These are phyloP conservation scores for Ophthalmolycus amberensis DNA, from an alignment of 2,113 vertebrate species.

Conservation along the genomic window DNA sequence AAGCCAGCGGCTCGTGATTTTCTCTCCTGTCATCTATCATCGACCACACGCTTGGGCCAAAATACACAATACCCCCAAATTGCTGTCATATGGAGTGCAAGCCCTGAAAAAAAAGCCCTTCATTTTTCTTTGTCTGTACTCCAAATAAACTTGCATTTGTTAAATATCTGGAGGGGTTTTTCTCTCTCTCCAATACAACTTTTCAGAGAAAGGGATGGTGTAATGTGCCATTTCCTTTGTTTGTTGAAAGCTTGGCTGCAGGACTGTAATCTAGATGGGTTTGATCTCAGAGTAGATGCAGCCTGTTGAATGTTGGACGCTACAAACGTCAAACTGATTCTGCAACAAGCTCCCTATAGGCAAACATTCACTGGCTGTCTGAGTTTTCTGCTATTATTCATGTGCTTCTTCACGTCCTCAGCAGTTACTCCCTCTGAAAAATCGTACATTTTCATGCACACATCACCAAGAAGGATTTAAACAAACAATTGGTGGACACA, in stretches of 20 bases:
- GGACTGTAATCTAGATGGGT: slow-evolving; percentile 66
- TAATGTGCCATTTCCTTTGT: slow-evolving; percentile 86
- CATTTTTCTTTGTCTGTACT: slow-evolving; percentile 85
- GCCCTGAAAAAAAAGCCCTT: slow-evolving; percentile 84
- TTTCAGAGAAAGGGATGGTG: slow-evolving; percentile 80
- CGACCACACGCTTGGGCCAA: slow-evolving; percentile 87
- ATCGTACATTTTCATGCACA: neutral
- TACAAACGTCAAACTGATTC: slow-evolving; percentile 39
- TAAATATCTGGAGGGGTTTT: slow-evolving; percentile 87
- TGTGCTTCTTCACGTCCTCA: slow-evolving; percentile 10
- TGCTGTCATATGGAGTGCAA: slow-evolving; percentile 93
- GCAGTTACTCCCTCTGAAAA: neutral
- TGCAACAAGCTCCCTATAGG: slow-evolving; percentile 41
- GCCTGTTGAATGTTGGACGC: slow-evolving; percentile 62
- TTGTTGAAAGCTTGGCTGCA: slow-evolving; percentile 77
- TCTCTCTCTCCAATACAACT: slow-evolving; percentile 70
- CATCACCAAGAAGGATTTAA: slow-evolving; percentile 1
- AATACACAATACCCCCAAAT: slow-evolving; percentile 94
- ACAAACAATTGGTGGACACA: slow-evolving; percentile 3
- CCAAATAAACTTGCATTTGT: slow-evolving; percentile 92
- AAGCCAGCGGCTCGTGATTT: slow-evolving; percentile 88
- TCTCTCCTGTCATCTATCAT: slow-evolving; percentile 95
- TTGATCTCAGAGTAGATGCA: slow-evolving; percentile 58
- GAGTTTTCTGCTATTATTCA: slow-evolving; percentile 21
- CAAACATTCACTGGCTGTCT: slow-evolving; percentile 30